Evolutionary conservation across 2,113 vertebrate species (phyloP).

Genomic region (Hydrochoerus hydrochaeris): DNA sequence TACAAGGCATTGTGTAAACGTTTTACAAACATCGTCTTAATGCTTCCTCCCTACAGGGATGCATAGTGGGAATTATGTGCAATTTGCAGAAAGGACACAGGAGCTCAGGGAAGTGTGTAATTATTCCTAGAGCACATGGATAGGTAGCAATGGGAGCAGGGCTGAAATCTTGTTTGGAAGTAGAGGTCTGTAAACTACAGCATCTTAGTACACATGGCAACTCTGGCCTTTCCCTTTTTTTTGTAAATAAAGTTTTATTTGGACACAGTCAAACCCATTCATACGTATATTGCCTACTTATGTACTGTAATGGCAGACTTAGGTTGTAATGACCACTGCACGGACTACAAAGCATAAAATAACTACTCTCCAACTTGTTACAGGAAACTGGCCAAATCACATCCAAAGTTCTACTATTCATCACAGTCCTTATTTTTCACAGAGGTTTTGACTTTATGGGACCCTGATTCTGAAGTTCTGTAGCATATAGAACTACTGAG

Average conservation of each 20-base stretch:
- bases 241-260: slow-evolving; percentile 62
- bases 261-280: neutral
- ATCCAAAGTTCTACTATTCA: neutral
- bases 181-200: neutral
- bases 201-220: rapidly evolving
- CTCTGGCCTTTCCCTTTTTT: neutral
- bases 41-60: neutral
- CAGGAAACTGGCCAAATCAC: neutral
- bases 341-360: neutral
- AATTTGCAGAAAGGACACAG: neutral
- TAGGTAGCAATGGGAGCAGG: neutral
- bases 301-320: neutral
- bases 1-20: rapidly evolving
- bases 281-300: neutral
- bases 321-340: neutral
- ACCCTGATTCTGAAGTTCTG: neutral
- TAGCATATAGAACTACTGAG: neutral
- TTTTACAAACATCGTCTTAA: neutral
- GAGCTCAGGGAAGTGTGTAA: too few species aligned
- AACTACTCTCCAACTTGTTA: neutral
- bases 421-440: neutral
- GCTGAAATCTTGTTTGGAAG: neutral
- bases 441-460: neutral
- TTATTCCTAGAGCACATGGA: neutral
- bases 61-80: rapidly evolving